These are phyloP conservation scores for Ascaphus truei DNA, from an alignment of 2,113 vertebrate genomes.

Conservation along the genomic window DNA sequence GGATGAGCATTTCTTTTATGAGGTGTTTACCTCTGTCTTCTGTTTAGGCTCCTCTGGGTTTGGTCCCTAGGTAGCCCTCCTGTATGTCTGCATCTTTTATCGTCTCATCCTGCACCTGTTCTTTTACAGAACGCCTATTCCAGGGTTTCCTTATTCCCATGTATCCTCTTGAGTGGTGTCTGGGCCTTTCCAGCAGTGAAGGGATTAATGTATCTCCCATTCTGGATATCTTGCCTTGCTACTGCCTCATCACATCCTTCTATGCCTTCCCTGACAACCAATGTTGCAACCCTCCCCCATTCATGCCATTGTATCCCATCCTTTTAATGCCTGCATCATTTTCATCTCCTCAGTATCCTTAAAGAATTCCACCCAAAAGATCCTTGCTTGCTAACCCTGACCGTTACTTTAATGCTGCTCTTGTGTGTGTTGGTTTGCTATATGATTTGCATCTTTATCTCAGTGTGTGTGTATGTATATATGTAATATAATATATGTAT, in stretches of 20 bases:
- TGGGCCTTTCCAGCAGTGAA: neutral
- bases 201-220: slow-evolving; percentile 8
- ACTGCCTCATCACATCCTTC: slow-evolving; percentile 23
- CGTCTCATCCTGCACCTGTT: neutral
- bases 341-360: neutral
- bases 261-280: slow-evolving; percentile 32
- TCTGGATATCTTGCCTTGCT: slow-evolving; percentile 14
- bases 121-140: neutral
- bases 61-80: neutral
- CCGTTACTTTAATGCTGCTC: neutral
- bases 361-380: neutral
- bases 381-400: neutral
- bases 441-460: neutral
- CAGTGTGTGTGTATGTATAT: neutral
- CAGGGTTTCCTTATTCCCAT: neutral
- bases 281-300: slow-evolving; percentile 26
- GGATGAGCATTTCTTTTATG: too few relatives aligned
- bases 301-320: slow-evolving; percentile 22
- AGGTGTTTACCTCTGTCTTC: too few relatives aligned
- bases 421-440: neutral
- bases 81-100: neutral
- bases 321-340: slow-evolving; percentile 22
- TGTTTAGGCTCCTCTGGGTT: too few relatives aligned
- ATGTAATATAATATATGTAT: neutral
- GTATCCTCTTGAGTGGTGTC: neutral